Percentiles rank a stretch among this genome's conserved stretches.
Evolutionary conservation across 2,888 invertebrate genomes (phyloP).

Genomic region (Drosophila seclusa): DNA sequence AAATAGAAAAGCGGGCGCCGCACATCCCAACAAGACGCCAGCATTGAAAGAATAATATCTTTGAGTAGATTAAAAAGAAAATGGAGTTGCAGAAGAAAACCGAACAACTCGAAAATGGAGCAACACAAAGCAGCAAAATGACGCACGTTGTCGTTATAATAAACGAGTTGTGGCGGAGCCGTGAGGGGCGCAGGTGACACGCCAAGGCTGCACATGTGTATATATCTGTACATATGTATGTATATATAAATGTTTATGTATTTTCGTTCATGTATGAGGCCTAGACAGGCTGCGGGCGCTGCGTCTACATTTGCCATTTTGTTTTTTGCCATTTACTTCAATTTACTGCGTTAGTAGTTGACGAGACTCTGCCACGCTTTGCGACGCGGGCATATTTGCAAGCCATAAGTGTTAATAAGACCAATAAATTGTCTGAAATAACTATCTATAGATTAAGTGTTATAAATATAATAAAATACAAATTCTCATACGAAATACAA

Average conservation of each 20-base stretch:
- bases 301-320: conserved; percentile 39
- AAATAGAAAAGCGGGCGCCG: conserved; percentile 71
- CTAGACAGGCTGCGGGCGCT: conserved; percentile 50
- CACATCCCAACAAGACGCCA: conserved; percentile 33
- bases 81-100: conserved; percentile 30
- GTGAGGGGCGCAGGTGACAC: conserved; percentile 20
- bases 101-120: conserved; percentile 55
- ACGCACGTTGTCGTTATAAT: conserved; percentile 72
- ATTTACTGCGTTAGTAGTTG: background rate
- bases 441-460: background rate
- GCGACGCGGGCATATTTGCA: background rate
- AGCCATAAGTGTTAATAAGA: background rate
- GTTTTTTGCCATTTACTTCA: conserved; percentile 21
- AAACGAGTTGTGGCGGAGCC: conserved; percentile 18
- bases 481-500: background rate
- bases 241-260: background rate
- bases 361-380: background rate
- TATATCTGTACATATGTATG: background rate
- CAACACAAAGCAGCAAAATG: conserved; percentile 69
- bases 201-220: conserved; percentile 34
- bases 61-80: conserved; percentile 74
- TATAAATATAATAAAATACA: background rate
- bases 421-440: background rate
- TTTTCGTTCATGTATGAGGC: conserved; percentile 3
- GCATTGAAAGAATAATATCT: conserved; percentile 78